These are phyloP conservation scores for Crax fasciolata DNA, from an alignment of 2,797 vertebrate species.

Conservation along the genomic window DNA sequence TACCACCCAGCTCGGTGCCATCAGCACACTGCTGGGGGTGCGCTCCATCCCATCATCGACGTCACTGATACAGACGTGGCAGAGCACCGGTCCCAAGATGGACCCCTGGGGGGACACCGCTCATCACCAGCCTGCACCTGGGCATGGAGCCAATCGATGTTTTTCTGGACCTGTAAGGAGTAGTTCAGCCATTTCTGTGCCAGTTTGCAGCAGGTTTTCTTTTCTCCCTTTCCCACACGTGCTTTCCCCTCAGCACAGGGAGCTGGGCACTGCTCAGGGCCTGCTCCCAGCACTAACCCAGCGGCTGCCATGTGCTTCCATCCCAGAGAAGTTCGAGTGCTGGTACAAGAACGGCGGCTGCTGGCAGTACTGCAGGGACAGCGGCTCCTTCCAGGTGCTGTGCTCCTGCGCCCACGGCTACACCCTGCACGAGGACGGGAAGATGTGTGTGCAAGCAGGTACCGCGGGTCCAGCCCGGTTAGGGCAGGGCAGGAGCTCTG, in stretches of 20 bases:
- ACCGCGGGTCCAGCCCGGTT: neutral
- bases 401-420: constrained; percentile 87
- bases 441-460: constrained; percentile 81
- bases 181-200: neutral
- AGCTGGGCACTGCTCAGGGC: neutral
- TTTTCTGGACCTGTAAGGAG: neutral
- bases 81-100: too few species aligned
- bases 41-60: too few species aligned
- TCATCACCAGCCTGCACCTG: too few species aligned
- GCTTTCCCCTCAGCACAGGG: neutral
- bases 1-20: too few species aligned
- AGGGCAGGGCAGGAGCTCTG: neutral
- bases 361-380: constrained; percentile 87
- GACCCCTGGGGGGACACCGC: too few species aligned
- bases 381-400: constrained; percentile 54
- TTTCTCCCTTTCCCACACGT: neutral
- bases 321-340: constrained; percentile 82
- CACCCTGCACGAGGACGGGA: constrained; percentile 80
- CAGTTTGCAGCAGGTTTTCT: neutral
- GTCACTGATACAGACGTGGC: too few species aligned
- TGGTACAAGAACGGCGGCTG: constrained; percentile 88
- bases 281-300: rapidly evolving
- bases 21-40: too few species aligned
- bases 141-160: too few species aligned
- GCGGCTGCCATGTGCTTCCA: neutral